A percentile compares a stretch with the other conserved stretches of the same genome.
phyloP scores from a whole-genome alignment of 2,888 invertebrate species.

The Pollenia angustigena region DNA sequence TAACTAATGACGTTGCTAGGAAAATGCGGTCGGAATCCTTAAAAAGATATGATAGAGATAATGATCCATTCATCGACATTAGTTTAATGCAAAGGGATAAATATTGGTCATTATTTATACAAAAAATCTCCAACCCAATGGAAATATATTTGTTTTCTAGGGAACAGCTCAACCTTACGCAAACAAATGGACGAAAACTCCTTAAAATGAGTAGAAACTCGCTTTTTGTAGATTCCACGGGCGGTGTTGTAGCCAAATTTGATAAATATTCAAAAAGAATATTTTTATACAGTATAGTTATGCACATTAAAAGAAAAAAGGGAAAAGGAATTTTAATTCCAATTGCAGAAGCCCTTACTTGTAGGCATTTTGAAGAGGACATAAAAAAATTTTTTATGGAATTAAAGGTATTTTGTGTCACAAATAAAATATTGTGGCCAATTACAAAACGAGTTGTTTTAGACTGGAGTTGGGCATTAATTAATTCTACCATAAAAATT shows the following conservation, averaged over 20 bases:
- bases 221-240: background rate
- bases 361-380: background rate
- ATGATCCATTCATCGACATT: background rate
- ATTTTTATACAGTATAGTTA: conserved; percentile 10
- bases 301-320: background rate
- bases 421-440: conserved; percentile 11
- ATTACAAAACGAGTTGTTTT: conserved; percentile 7
- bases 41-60: too few relatives aligned
- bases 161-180: background rate
- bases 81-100: background rate
- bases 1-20: background rate
- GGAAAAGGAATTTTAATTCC: conserved; percentile 17
- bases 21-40: background rate
- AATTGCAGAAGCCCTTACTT: background rate
- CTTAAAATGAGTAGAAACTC: background rate
- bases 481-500: background rate
- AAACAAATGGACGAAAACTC: background rate
- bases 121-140: background rate
- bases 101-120: background rate
- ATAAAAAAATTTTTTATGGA: conserved; percentile 12
- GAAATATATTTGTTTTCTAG: background rate
- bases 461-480: conserved; percentile 26
- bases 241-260: conserved; percentile 5
- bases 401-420: background rate
- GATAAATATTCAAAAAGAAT: conserved; percentile 18